A percentile compares a stretch with the other conserved stretches of the same genome.
Evolutionary conservation across 2,113 vertebrate genomes (phyloP).

Genomic region (Arothron firmamentum): DNA sequence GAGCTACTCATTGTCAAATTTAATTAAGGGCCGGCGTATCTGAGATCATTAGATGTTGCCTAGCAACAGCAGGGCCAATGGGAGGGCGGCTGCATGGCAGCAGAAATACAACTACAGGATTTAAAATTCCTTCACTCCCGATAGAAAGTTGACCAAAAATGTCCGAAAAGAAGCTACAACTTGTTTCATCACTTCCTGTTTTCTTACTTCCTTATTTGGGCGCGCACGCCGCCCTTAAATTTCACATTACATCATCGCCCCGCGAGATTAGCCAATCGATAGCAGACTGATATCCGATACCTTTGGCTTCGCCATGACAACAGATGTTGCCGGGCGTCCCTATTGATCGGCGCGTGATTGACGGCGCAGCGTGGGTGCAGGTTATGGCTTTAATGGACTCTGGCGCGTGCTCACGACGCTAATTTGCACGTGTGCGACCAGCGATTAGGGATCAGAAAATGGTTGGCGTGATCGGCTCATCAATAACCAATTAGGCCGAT

Average conservation of each 20-base stretch:
- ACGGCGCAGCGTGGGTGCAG: constrained; percentile 10
- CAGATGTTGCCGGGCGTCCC: constrained; percentile 17
- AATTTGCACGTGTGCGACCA: neutral
- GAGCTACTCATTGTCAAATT: constrained; percentile 5
- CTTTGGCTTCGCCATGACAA: constrained; percentile 33
- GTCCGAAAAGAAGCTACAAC: neutral
- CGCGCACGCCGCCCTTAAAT: neutral
- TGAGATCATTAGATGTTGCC: neutral
- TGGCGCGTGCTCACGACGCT: neutral
- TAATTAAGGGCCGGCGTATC: constrained; percentile 2
- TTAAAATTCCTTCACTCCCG: neutral
- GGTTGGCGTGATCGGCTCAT: neutral
- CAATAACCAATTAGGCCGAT: no score
- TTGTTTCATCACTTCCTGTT: neutral
- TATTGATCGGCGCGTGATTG: constrained; percentile 35
- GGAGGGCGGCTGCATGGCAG: neutral
- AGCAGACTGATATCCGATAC: constrained; percentile 38
- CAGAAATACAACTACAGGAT: neutral
- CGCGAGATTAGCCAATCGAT: constrained; percentile 40
- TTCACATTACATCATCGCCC: constrained; percentile 6
- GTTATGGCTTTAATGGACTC: constrained; percentile 23
- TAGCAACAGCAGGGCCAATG: neutral
- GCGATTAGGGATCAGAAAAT: neutral
- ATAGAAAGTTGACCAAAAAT: no score
- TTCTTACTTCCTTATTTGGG: neutral